A percentile compares a stretch with the other conserved stretches of the same genome.
These are phyloP conservation scores for Pangasius larnaudii DNA, from an alignment of 2,797 vertebrate genomes.

Conservation along the genomic window DNA sequence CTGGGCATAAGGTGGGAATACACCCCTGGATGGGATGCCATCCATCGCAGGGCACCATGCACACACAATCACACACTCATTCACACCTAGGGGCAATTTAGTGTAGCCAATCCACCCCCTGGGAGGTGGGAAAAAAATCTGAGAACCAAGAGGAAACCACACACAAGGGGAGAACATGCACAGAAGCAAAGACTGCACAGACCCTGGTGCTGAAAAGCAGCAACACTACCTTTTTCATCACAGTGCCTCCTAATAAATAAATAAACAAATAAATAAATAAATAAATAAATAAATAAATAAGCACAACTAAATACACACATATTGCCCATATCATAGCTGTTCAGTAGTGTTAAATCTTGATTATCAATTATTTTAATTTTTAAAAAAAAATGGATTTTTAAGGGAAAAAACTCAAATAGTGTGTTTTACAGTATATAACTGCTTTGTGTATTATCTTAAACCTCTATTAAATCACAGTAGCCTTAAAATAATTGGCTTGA, in stretches of 20 bases:
- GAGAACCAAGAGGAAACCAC: background rate
- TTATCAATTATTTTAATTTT: background rate
- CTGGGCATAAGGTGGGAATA: background rate
- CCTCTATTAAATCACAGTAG: background rate
- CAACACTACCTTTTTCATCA: background rate
- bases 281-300: background rate
- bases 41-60: background rate
- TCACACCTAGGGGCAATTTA: background rate
- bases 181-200: background rate
- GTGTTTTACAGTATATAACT: background rate
- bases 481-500: background rate
- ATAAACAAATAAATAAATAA: background rate
- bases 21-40: background rate
- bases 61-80: background rate
- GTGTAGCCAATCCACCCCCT: background rate
- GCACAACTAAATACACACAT: background rate
- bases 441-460: background rate
- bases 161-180: background rate
- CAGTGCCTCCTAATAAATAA: background rate
- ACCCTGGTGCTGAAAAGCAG: too few relatives aligned
- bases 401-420: background rate
- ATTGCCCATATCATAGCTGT: background rate
- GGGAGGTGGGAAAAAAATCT: background rate
- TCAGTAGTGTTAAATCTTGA: background rate
- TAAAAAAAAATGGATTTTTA: background rate